Evolutionary conservation across 2,888 invertebrate genomes (phyloP).

Genomic region (Endomychus coccineus): DNA sequence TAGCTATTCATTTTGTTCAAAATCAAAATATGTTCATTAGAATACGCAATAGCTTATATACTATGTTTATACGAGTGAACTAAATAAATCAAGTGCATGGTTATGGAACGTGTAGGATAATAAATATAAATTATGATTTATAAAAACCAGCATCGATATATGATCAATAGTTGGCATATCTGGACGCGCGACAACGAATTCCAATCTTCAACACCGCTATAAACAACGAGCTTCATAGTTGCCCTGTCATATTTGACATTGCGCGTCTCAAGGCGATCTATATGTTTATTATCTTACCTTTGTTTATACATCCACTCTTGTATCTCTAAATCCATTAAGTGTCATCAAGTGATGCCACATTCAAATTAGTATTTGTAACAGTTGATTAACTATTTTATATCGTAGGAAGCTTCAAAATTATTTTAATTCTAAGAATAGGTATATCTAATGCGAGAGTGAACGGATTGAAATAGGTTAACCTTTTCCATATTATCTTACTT

Average conservation of each 20-base stretch:
- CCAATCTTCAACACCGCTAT: constrained; percentile 34
- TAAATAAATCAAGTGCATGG: background rate
- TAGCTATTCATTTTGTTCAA: no score
- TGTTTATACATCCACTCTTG: no score
- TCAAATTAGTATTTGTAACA: background rate
- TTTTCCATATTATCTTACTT: no score
- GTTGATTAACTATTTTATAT: no score
- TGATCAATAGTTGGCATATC: constrained; percentile 39
- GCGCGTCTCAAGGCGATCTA: background rate
- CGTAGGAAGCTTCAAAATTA: no score
- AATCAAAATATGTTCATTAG: no score
- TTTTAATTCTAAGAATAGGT: no score
- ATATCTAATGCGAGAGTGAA: no score
- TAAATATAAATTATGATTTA: constrained; percentile 1
- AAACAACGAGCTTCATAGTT: constrained; percentile 37
- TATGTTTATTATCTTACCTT: constrained; percentile 1
- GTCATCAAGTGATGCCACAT: background rate
- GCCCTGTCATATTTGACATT: constrained; percentile 21
- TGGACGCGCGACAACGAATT: constrained; percentile 38
- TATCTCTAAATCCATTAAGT: background rate
- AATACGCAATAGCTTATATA: no score
- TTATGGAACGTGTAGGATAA: background rate
- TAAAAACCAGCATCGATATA: constrained; percentile 27
- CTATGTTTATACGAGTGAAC: no score
- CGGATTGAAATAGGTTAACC: no score